Base-by-base conservation (phyloP, 2,888 invertebrate species). In the Himalopsyche kuldschensis region DNA sequence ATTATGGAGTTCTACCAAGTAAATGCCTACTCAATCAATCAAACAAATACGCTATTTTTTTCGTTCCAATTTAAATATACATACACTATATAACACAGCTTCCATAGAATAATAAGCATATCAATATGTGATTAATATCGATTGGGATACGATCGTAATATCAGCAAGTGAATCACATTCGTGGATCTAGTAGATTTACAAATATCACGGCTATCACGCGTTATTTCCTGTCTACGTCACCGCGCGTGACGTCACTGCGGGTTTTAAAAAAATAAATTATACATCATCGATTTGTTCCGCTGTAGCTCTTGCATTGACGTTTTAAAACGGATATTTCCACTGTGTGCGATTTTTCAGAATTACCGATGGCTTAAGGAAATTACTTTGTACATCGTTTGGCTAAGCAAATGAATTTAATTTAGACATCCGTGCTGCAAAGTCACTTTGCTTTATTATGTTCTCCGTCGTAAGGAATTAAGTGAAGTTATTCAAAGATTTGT, bases 291-390 rank as follows among this genome's bases (percentile, higher is more conserved):
- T 69, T 69, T 35, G 76, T 41, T 76, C 76, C 35, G 35, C 32
- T 76, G 24, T 35, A 11, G n/a, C 32, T 76, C 8, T 31, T 20
- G 6, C 20, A 41, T 20, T 76, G 32, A 24, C 76, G 35, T 35
- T n/a, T 76, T 35, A 32, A 32, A 76, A 76, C 76, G 76, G 76
- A 76, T 35, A 76, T 76, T 76, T 76, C 76, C 76, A 32, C 32
- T 76, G 1, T 32, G 35, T 32, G 32, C 35, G 35, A 41, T 32
- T 76, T 41, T 41, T 76, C 76, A 76, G 76, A 76, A 76, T 20
- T 76, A 41, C 76, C 32, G 11, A 76, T 32, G 24, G 17, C 69
- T 69, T 69, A 30, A 69, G 69, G 69, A 69, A 69, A 69, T 69
- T 69, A 69, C 69, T 69, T 69, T 30, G 69, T 15, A 69, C 69